These are phyloP conservation scores for Clanis bilineata DNA, from an alignment of 2,888 invertebrate genomes.

Conservation along the genomic window DNA sequence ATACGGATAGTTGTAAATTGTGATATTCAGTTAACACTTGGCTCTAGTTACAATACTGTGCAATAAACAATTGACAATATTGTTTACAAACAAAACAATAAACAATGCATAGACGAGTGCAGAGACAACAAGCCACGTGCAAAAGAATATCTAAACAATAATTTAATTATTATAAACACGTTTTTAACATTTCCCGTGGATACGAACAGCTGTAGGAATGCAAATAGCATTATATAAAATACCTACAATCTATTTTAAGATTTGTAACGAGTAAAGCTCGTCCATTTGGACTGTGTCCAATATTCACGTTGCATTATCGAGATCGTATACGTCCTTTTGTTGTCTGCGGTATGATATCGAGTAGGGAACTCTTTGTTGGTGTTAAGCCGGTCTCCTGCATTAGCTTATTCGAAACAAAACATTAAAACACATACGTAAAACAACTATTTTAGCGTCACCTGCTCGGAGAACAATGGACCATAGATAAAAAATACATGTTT, in stretches of 20 bases:
- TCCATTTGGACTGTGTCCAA: slow-evolving; percentile 74
- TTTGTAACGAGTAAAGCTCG: slow-evolving; percentile 62
- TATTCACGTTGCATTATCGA: slow-evolving; percentile 48
- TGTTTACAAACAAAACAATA: slow-evolving; percentile 5
- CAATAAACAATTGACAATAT: background rate
- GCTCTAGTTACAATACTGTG: background rate
- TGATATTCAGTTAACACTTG: no score
- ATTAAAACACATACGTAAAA: no score
- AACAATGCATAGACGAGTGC: background rate
- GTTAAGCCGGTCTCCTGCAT: no score
- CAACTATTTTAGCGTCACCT: no score
- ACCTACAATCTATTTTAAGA: slow-evolving; percentile 67
- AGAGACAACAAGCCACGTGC: background rate
- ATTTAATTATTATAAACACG: slow-evolving; percentile 16
- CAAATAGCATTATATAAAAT: slow-evolving; percentile 65
- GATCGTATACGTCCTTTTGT: slow-evolving; percentile 46
- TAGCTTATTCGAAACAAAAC: no score
- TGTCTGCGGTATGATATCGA: slow-evolving; percentile 27
- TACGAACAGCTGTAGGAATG: slow-evolving; percentile 52
- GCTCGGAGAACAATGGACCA: no score
- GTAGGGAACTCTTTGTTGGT: slow-evolving; percentile 19
- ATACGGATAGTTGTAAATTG: no score
- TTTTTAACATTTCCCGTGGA: slow-evolving; percentile 22
- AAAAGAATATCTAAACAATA: background rate
- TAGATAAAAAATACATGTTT: no score